phyloP scores from a whole-genome alignment of 1,140 invertebrate genomes.

The Pristionchus pacificus region DNA sequence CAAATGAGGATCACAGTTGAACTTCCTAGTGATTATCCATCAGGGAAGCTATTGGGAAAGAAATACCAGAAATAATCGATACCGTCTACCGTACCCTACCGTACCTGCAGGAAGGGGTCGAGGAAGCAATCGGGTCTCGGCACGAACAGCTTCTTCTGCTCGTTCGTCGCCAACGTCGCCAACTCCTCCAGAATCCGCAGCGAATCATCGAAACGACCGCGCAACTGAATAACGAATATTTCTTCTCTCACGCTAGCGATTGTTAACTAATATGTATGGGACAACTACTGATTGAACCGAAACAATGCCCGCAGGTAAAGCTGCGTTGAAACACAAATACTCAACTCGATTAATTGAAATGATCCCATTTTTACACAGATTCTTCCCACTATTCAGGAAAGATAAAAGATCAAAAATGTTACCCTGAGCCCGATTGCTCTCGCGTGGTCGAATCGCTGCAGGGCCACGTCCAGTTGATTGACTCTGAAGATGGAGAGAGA shows the following conservation, averaged over 20 bases:
- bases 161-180: constrained; percentile 2
- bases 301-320: neutral
- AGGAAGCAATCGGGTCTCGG: constrained; percentile 18
- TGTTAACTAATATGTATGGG: neutral
- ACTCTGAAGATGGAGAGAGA: neutral
- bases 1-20: too few relatives aligned
- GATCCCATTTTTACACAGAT: too few relatives aligned
- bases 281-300: constrained; percentile 5
- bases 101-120: constrained; percentile 23
- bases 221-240: neutral
- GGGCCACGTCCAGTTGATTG: neutral
- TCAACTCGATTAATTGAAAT: too few relatives aligned
- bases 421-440: too few relatives aligned
- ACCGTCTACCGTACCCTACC: too few relatives aligned
- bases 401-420: too few relatives aligned
- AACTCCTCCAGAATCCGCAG: neutral
- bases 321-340: neutral
- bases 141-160: neutral
- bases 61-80: too few relatives aligned
- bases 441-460: neutral
- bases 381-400: too few relatives aligned
- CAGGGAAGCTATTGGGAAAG: too few relatives aligned
- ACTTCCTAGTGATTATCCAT: too few relatives aligned
- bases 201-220: too few relatives aligned
- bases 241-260: constrained; percentile 6